Percentiles rank a stretch among this genome's conserved stretches.
phyloP scores from a whole-genome alignment of 1,140 invertebrate genomes.

The Brachionus sp. region DNA sequence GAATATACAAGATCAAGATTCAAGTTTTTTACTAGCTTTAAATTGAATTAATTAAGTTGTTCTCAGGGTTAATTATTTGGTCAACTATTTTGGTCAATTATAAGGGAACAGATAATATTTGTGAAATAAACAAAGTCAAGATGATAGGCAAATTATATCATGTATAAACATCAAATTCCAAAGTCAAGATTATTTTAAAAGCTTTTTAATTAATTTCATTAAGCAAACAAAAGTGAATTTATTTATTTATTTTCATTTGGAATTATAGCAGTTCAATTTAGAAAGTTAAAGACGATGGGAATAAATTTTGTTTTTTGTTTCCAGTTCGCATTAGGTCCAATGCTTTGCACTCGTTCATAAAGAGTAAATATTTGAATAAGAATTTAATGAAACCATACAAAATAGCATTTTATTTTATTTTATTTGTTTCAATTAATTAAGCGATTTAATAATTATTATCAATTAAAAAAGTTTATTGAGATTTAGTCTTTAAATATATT shows the following conservation, averaged over 20 bases:
- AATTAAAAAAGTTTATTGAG: not conserved
- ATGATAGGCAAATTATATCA: conserved; percentile 18
- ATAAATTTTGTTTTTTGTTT: conserved; percentile 3
- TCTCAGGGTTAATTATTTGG: not conserved
- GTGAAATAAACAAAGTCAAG: conserved; percentile 9
- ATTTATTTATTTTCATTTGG: conserved; percentile 26
- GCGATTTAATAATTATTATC: not conserved
- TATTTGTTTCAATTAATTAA: not conserved
- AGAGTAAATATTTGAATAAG: conserved; percentile 26
- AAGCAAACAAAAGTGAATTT: not conserved
- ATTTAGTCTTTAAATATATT: not conserved
- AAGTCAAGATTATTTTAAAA: not conserved
- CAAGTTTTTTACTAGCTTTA: not conserved
- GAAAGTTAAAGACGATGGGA: conserved; percentile 7
- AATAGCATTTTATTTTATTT: not conserved
- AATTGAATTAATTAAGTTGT: not conserved
- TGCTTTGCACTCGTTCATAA: not conserved
- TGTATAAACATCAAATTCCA: not conserved
- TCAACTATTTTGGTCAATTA: not conserved
- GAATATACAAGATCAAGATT: not conserved
- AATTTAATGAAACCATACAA: conserved; percentile 27
- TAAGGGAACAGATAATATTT: conserved; percentile 33
- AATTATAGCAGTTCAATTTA: conserved; percentile 17
- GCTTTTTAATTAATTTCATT: not conserved
- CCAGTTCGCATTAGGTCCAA: not conserved